Base-by-base conservation (phyloP, 2,888 invertebrate species). In the Campopleginae sp. region DNA sequence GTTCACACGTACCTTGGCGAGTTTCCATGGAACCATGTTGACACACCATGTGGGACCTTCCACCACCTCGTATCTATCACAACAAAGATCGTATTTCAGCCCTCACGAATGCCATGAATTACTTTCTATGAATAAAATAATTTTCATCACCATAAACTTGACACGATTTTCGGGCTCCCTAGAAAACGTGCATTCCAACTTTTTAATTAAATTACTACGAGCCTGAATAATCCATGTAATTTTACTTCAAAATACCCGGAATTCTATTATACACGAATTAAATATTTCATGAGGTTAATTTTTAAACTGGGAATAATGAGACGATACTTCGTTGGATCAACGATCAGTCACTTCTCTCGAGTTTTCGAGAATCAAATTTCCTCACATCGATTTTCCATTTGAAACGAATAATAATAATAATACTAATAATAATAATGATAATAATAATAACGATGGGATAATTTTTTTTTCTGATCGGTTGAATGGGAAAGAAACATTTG, bases 131-230 rank as follows among this genome's bases (percentile, higher is more conserved):
- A 58, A 58, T 58, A 12, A 58, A 27, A 58, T 58, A 58, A 58
- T 27, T 58, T 58, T 58, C 58, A 58, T 58, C 58, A 27, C 58
- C 27, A 58, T 58, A 58, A 23, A 58, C 27, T 51, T 51, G 7
- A n/a, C n/a, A 27, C 14, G 4, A 12, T 27, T 14, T 14, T 58
- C 27, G 6, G 12, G 1, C 14, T 5, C 6, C 23, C 27, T 27
- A 14, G 5, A 23, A 58, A 58, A 27, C 27, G 14, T 58, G 6
- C 4, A 14, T 58, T 27, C 10, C 14, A 58, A 27, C 14, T 27
- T 58, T 58, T 27, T 27, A 14, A 58, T 58, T 27, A 27, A 58
- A 58, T 58, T 58, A 27, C 27, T 2, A 2, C 5, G 58, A 23
- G 4, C 4, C 10, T 12, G 58, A 58, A 27, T 27, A 58, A 14